These are phyloP conservation scores for Malthinus seriepunctatus DNA, from an alignment of 2,888 invertebrate species.

Conservation along the genomic window DNA sequence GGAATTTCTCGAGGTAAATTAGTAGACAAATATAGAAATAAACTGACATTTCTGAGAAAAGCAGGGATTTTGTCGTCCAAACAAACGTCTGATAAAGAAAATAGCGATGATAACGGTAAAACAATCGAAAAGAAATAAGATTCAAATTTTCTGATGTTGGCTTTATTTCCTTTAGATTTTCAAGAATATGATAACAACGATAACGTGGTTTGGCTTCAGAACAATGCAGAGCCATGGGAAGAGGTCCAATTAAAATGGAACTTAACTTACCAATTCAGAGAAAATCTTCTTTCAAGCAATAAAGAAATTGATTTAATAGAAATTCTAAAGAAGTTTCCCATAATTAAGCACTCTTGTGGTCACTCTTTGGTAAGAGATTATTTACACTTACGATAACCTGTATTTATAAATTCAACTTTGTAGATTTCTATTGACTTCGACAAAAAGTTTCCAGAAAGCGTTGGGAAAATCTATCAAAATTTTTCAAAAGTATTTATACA, in stretches of 20 bases:
- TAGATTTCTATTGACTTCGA: no score
- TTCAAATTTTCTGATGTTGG: neutral
- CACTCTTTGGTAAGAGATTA: no score
- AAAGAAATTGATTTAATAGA: no score
- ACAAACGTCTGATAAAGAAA: neutral
- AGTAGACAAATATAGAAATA: neutral
- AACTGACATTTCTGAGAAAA: neutral
- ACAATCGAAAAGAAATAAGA: neutral
- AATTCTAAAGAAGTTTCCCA: no score
- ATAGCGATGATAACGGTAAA: neutral
- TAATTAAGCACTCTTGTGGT: no score
- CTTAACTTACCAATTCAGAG: neutral
- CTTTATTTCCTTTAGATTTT: neutral
- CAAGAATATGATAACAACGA: neutral
- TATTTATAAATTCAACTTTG: no score
- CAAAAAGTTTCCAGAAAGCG: no score
- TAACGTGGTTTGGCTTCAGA: neutral
- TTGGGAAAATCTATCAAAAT: no score
- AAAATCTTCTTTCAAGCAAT: neutral
- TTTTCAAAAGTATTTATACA: no score
- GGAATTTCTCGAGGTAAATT: neutral
- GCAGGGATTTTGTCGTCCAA: neutral
- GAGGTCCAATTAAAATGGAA: neutral
- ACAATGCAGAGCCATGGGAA: neutral
- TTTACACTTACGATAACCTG: no score